A percentile compares a stretch with the other conserved stretches of the same genome.
Conservation (phyloP, 2,797 vertebrate genomes). For the Vipera latastei region DNA sequence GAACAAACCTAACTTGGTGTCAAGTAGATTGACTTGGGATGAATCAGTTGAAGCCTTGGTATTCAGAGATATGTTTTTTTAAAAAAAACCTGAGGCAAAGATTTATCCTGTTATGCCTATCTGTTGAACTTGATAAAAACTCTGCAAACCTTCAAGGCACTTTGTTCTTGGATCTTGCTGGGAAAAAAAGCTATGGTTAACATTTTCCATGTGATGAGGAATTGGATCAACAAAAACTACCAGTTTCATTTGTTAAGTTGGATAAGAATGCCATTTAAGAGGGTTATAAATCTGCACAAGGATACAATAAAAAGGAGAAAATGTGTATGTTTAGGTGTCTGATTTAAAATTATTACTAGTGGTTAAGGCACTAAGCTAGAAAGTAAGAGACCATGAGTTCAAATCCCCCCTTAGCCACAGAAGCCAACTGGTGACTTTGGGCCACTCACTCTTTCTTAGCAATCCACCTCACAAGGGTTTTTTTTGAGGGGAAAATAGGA, state of each 20-base stretch:
- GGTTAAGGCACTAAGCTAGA: background rate
- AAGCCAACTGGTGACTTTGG: background rate
- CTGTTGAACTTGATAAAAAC: background rate
- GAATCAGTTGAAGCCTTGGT: background rate
- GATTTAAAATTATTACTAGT: background rate
- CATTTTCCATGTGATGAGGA: background rate
- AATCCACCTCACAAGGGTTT: background rate
- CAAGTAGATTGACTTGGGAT: background rate
- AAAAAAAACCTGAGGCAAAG: background rate
- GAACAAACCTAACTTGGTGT: background rate
- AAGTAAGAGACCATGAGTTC: background rate
- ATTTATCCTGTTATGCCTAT: background rate
- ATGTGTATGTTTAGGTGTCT: background rate
- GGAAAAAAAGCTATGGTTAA: background rate
- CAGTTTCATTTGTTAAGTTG: background rate
- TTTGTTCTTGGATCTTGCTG: background rate
- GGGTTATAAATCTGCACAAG: background rate
- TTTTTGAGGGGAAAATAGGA: background rate
- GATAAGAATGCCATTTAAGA: background rate
- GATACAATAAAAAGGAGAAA: background rate
- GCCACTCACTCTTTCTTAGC: background rate
- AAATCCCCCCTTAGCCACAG: background rate
- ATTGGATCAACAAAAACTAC: background rate
- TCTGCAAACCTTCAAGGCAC: background rate
- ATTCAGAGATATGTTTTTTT: background rate